Percentiles rank a stretch among this genome's conserved stretches.
Evolutionary conservation across 2,888 invertebrate species (phyloP).

Genomic region (Cynaeus angustus): DNA sequence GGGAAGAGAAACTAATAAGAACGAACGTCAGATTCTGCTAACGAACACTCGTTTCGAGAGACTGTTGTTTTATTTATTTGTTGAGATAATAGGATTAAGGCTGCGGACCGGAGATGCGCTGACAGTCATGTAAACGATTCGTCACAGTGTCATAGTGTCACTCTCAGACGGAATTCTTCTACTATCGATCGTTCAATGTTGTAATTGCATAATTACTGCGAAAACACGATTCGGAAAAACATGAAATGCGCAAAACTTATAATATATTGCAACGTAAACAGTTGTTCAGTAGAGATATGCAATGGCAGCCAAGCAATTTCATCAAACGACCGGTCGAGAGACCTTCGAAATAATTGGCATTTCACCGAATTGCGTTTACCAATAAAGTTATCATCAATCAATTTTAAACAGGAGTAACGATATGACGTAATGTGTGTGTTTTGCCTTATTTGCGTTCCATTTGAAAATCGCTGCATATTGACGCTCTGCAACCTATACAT

Average conservation of each 20-base stretch:
- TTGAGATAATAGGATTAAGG: conserved; percentile 25
- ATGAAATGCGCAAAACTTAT: conserved; percentile 6
- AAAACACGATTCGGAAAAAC: conserved; percentile 20
- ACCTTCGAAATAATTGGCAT: conserved; percentile 31
- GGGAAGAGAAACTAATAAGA: conserved; percentile 17
- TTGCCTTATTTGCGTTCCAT: conserved; percentile 16
- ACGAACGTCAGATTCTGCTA: conserved; percentile 12
- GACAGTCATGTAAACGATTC: too few relatives aligned
- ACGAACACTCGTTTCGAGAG: conserved; percentile 9
- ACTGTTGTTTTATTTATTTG: conserved; percentile 15
- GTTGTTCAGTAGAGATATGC: conserved; percentile 21
- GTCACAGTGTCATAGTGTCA: too few relatives aligned
- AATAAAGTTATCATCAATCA: conserved; percentile 34
- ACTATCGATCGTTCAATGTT: conserved; percentile 26
- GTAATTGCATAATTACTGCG: conserved; percentile 20
- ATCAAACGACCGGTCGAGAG: conserved; percentile 22
- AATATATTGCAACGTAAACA: conserved; percentile 19
- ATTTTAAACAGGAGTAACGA: conserved; percentile 14
- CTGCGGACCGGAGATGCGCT: background rate
- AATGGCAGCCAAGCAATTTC: conserved; percentile 27
- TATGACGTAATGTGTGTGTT: conserved; percentile 3
- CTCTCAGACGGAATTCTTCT: too few relatives aligned
- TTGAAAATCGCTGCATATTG: background rate
- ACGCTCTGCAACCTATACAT: background rate
- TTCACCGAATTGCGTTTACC: conserved; percentile 25